Evolutionary conservation across 2,797 vertebrate species (phyloP).

Genomic region (Gymnocypris eckloni): DNA sequence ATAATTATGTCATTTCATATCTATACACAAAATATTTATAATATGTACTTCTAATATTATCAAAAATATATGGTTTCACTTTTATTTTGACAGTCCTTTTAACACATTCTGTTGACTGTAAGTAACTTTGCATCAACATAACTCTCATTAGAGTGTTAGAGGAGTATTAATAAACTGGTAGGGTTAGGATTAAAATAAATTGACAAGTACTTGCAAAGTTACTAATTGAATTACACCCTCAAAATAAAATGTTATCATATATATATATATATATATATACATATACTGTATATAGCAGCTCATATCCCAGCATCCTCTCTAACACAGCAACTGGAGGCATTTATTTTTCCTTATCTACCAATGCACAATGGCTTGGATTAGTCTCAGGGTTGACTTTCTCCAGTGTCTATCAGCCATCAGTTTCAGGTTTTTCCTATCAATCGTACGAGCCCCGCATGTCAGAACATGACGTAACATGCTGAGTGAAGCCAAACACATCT

Average conservation of each 20-base stretch:
- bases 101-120: too few species aligned
- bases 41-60: too few species aligned
- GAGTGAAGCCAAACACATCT: constrained; percentile 34
- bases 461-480: constrained; percentile 49
- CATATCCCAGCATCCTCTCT: constrained; percentile 18
- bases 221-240: neutral
- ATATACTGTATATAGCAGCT: neutral
- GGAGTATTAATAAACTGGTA: too few species aligned
- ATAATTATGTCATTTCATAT: too few species aligned
- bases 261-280: neutral
- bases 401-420: constrained; percentile 59
- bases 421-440: constrained; percentile 50
- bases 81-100: too few species aligned
- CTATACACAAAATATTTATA: too few species aligned
- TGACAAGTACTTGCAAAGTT: neutral
- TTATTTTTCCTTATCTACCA: constrained; percentile 50
- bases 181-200: too few species aligned
- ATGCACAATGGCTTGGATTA: constrained; percentile 56
- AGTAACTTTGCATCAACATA: too few species aligned
- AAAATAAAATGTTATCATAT: neutral
- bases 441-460: constrained; percentile 36
- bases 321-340: neutral
- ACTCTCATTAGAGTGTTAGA: too few species aligned
- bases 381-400: constrained; percentile 61
- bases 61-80: too few species aligned